A percentile compares a stretch with the other conserved stretches of the same genome.
These are phyloP conservation scores for Ostrea edulis DNA, from an alignment of 1,140 invertebrate genomes.

Conservation along the genomic window DNA sequence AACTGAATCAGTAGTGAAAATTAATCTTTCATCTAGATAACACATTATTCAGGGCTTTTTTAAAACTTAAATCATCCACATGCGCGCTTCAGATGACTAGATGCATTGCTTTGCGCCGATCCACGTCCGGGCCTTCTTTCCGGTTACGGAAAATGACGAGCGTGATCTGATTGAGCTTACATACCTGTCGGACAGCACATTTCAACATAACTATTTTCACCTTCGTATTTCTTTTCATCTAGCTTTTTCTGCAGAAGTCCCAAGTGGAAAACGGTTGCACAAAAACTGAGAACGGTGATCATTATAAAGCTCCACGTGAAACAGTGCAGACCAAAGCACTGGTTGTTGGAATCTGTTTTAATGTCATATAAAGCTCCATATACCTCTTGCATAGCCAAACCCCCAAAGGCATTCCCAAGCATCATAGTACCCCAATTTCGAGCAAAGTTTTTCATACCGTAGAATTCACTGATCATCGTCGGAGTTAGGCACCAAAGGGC, in stretches of 20 bases:
- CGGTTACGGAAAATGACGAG: too few species aligned
- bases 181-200: slow-evolving; percentile 3
- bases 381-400: slow-evolving; percentile 63
- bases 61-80: too few species aligned
- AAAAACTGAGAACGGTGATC: slow-evolving; percentile 63
- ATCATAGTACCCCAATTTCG: slow-evolving; percentile 72
- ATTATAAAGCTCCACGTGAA: slow-evolving; percentile 69
- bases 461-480: slow-evolving; percentile 72
- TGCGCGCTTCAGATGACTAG: too few species aligned
- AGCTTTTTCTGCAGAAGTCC: slow-evolving; percentile 58
- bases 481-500: slow-evolving; percentile 74
- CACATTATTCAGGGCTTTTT: too few species aligned
- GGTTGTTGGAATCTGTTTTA: slow-evolving; percentile 52
- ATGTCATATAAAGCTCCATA: slow-evolving; percentile 69
- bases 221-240: slow-evolving; percentile 40
- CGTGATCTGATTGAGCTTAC: background rate
- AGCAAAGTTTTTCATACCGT: slow-evolving; percentile 71
- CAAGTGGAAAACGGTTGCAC: slow-evolving; percentile 64
- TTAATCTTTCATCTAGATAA: too few species aligned
- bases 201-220: background rate
- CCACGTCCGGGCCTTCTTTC: too few species aligned
- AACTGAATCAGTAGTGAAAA: too few species aligned
- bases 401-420: slow-evolving; percentile 70
- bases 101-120: too few species aligned
- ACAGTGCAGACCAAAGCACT: slow-evolving; percentile 67